Percentiles rank a stretch among this genome's conserved stretches.
Evolutionary conservation across 2,113 vertebrate genomes (phyloP).

Genomic region (Sorex araneus): DNA sequence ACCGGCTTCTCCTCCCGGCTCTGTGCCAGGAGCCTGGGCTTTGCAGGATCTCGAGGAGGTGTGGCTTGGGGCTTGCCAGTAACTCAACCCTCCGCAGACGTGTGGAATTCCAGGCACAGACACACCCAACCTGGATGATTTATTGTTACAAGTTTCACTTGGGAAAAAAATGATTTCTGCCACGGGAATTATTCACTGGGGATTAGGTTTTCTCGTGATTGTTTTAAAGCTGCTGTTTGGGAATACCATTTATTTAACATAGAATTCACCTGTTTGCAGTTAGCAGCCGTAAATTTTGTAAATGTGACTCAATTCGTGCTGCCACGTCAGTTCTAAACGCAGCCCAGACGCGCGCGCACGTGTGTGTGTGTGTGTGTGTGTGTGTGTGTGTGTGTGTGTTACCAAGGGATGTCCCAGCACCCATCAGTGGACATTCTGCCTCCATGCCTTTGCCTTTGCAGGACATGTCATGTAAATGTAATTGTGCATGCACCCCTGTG

Average conservation of each 20-base stretch:
- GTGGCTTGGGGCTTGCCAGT: not conserved
- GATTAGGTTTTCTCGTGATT: not conserved
- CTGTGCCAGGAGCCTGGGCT: not conserved
- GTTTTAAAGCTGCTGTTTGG: not conserved
- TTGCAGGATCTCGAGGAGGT: not conserved
- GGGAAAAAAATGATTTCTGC: not conserved
- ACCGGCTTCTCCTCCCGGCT: not conserved
- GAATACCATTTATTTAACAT: not conserved
- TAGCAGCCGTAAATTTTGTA: not conserved
- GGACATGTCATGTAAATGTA: not conserved
- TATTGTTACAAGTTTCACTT: fast-evolving
- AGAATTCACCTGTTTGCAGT: not conserved
- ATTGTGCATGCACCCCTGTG: fast-evolving
- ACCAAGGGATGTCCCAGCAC: no score
- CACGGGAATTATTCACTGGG: not conserved
- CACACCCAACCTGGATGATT: no score
- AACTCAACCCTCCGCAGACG: not conserved
- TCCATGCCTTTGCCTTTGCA: not conserved
- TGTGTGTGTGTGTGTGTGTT: no score
- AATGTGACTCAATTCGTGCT: not conserved
- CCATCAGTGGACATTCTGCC: not conserved
- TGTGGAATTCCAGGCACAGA: not conserved
- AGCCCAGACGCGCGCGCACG: no score
- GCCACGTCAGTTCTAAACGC: not conserved
- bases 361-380: no score